Evolutionary conservation across 2,888 invertebrate species (phyloP), one percentile per base, ranked within the genome.

Genomic region (Desoria tigrina): DNA sequence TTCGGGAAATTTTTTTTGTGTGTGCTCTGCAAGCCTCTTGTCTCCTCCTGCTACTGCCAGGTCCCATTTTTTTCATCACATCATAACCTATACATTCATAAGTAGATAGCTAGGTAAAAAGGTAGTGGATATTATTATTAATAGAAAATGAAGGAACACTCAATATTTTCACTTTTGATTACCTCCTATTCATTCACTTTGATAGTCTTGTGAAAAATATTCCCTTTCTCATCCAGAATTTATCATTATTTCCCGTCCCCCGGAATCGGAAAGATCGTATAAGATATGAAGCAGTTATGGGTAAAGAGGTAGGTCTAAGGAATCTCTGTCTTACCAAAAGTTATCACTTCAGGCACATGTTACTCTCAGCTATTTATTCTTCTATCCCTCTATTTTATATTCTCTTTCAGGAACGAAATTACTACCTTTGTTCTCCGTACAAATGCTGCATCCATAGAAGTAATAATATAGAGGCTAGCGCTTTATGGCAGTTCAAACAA

Each of bases 81-180:
- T 49, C 23, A 53, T 32, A 23, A 50, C 51, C 11, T 16, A 45
- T 21, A 51, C 14, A 24, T 51, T 51, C 51, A 51, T 51, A 21
- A 16, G 18, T 18, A 45, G 6, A 45, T 9, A 45, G 21, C n/a
- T 21, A 18, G 45, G 16, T 18, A 45, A 7, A 32, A 32, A 32
- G 32, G 32, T 32, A 32, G 32, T 32, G 11, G 32, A 32, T 32
- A 42, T 24, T 24, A 66, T 56, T 69, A 72, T 72, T 72, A 67
- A 69, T 72, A 66, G 64, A 66, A 65, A 68, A 72, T 69, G 69
- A 72, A 69, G 61, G 62, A 69, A 60, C 64, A 67, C 67, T 69
- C 67, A 72, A 69, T 72, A 72, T 72, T 69, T 72, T 72, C 69
- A 72, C 69, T 69, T 72, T 67, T 72, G 72, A 72, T 72, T 72